These are phyloP conservation scores for Melanotaenia boesemani DNA, from an alignment of 2,797 vertebrate species.

Conservation along the genomic window DNA sequence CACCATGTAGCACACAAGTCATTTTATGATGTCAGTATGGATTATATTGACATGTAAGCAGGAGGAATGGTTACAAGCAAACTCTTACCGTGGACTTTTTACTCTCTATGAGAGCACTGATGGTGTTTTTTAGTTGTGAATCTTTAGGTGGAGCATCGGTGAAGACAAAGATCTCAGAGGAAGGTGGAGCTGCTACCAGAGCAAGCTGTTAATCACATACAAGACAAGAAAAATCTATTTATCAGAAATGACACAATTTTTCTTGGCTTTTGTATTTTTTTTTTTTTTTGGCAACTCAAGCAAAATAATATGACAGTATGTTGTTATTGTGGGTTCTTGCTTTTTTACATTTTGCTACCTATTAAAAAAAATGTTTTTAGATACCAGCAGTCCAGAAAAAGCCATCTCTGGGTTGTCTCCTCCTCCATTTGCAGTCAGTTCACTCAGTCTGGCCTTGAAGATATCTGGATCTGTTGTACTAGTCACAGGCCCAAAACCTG, in stretches of 20 bases:
- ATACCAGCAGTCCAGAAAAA: conserved; percentile 78
- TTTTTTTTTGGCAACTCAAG: background rate
- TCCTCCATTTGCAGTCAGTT: conserved; percentile 59
- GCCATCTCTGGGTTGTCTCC: conserved; percentile 71
- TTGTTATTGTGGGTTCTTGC: background rate
- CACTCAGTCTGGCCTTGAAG: conserved; percentile 70
- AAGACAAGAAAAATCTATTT: background rate
- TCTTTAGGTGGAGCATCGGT: conserved; percentile 83
- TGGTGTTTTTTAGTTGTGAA: conserved; percentile 47
- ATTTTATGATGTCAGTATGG: background rate
- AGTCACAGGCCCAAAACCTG: conserved; percentile 66
- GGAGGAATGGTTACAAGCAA: background rate
- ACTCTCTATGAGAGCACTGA: conserved; percentile 74
- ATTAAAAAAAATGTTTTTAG: background rate
- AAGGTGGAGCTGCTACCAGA: conserved; percentile 72
- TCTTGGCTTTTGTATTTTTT: too few relatives aligned
- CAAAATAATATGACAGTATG: background rate
- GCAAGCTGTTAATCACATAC: conserved; percentile 64
- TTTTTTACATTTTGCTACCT: background rate
- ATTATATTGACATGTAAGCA: background rate
- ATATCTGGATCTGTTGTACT: conserved; percentile 67
- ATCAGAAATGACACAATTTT: background rate
- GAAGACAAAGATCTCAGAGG: conserved; percentile 82
- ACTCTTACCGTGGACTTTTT: conserved; percentile 72
- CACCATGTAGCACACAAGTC: background rate